Percentiles rank a stretch among this genome's conserved stretches.
These are phyloP conservation scores for Sceliomorpha sp. DNA, from an alignment of 2,888 invertebrate species.

Conservation along the genomic window DNA sequence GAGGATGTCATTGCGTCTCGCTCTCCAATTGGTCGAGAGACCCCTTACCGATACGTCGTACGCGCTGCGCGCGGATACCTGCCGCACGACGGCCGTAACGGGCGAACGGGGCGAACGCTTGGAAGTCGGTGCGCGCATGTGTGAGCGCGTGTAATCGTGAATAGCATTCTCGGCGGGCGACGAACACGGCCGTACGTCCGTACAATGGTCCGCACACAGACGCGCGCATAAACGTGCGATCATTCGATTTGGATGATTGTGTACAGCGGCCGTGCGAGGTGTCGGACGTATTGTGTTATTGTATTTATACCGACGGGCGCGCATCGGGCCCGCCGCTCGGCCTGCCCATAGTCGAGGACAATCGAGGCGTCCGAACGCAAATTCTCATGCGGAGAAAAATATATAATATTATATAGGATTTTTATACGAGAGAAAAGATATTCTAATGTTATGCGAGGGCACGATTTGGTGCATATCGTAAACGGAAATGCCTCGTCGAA, in stretches of 20 bases:
- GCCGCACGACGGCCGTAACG: slow-evolving; percentile 34
- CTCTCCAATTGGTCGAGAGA: not conserved
- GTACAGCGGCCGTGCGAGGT: slow-evolving; percentile 32
- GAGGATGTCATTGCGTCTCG: not conserved
- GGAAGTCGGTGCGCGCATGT: slow-evolving; percentile 4
- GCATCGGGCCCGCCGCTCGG: slow-evolving; percentile 42
- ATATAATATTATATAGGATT: not conserved
- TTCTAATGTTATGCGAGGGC: too few species aligned
- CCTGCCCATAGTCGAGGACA: slow-evolving; percentile 29
- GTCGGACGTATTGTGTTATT: slow-evolving; percentile 54
- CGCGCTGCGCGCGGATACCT: slow-evolving; percentile 17
- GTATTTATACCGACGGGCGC: slow-evolving; percentile 47
- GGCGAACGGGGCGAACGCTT: slow-evolving; percentile 9
- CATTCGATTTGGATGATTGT: slow-evolving; percentile 22
- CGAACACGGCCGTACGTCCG: slow-evolving; percentile 9
- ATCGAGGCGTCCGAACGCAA: slow-evolving; percentile 40
- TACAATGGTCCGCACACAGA: slow-evolving; percentile 3
- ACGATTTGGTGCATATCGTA: too few species aligned
- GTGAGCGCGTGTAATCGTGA: slow-evolving; percentile 27
- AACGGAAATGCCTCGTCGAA: too few species aligned
- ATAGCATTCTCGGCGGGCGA: slow-evolving; percentile 38
- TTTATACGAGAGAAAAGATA: too few species aligned
- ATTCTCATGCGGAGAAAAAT: slow-evolving; percentile 23
- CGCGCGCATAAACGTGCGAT: slow-evolving; percentile 5
- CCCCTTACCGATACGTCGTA: slow-evolving; percentile 11